A percentile compares a stretch with the other conserved stretches of the same genome.
Conservation (phyloP, 2,113 vertebrate genomes). For the Siniperca chuatsi region DNA sequence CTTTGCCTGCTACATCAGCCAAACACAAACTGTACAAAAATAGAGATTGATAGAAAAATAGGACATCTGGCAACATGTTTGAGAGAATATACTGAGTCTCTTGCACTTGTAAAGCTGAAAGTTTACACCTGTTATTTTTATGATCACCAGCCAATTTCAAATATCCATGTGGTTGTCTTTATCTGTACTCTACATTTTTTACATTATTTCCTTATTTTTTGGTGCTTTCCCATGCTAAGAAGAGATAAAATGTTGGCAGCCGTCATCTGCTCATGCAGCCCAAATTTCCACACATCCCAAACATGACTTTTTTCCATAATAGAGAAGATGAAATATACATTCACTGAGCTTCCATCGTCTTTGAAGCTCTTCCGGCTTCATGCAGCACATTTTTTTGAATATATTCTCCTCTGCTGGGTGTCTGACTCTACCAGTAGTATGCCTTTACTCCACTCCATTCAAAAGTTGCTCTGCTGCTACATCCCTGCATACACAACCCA, state of each 20-base stretch:
- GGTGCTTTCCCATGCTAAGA: conserved; percentile 7
- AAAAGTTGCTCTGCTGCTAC: conserved; percentile 16
- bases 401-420: background rate
- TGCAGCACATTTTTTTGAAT: background rate
- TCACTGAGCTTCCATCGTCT: background rate
- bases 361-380: background rate
- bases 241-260: conserved; percentile 12
- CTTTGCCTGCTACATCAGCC: conserved; percentile 52
- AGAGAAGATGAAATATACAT: conserved; percentile 5
- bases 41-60: conserved; percentile 80
- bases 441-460: background rate
- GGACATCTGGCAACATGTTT: conserved; percentile 64
- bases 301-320: background rate
- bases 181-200: conserved; percentile 1
- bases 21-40: conserved; percentile 79
- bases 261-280: conserved; percentile 1
- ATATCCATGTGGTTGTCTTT: conserved; percentile 18
- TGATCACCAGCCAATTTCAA: background rate
- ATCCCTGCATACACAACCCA: conserved; percentile 28
- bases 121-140: conserved; percentile 14
- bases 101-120: conserved; percentile 43
- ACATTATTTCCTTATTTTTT: conserved; percentile 5
- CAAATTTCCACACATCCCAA: conserved; percentile 14
- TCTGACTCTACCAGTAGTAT: conserved; percentile 2
- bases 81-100: conserved; percentile 40